Base-by-base conservation (phyloP, 2,888 invertebrate genomes). In the Unio delphinus region DNA sequence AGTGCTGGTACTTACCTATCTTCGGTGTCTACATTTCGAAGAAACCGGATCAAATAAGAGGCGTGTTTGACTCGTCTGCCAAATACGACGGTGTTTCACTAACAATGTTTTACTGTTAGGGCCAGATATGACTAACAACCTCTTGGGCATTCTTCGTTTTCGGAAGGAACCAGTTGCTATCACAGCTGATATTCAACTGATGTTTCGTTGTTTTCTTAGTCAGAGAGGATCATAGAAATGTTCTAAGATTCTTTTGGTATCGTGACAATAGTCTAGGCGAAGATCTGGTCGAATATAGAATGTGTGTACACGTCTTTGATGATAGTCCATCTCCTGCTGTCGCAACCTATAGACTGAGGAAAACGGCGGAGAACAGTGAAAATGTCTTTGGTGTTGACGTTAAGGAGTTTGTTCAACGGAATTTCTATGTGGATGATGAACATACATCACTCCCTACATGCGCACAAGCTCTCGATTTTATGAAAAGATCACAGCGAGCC, bases 151-250 rank as follows among this genome's bases (percentile, higher is more conserved):
- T 20, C 45, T 72, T 7, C 64, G 75, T 18, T 78, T 78, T 56
- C 34, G 78, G 26, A 63, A 54, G n/a, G n/a, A 67, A 23, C 23
- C 23, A 23, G 23, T 75, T 55, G 75, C 75, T 18, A 57, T 74
- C 7, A 58, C 67, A 17, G 69, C 61, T 4, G 77, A 79, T 61
- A 70, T 79, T 28, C 66, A 79, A 60, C 75, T 71, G 55, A 79
- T 79, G 76, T 76, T 79, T 58, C 69, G 73, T 57, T 69, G 69
- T 17, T 75, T 75, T 78, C 59, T 17, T 28, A n/a, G 77, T 79
- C 3, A 18, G 62, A 17, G 69, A 30, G 30, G 5, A 30, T 30
- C 30, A 5, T 30, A 30, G 30, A 6, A 30, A 30, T 30, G 76
- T 55, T 61, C 58, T 75, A 7, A 55, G 72, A 20, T 78, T 78